Base-by-base conservation (phyloP, 2,888 invertebrate genomes). In the Crossocerus cetratus region DNA sequence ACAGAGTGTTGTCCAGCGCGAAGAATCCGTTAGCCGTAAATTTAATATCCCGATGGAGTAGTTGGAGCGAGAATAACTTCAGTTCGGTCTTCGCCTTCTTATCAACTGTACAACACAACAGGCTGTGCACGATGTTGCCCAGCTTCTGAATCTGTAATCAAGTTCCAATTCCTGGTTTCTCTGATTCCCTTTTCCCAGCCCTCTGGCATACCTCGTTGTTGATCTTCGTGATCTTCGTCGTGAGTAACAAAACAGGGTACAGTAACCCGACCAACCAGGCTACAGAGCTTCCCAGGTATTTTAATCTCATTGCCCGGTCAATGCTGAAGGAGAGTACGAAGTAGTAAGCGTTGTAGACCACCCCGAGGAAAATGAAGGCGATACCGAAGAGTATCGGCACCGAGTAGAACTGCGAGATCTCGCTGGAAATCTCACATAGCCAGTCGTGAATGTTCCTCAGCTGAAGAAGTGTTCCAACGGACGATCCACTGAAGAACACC, bases 1-100 rank as follows among this genome's bases (percentile, higher is more conserved):
- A 69, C 2, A 88, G 74, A 61, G 72, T 84, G 11, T 84, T 84
- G 74, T 88, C 84, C 3, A 89, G 76, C 4, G 75, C 69, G 22
- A 88, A 87, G 60, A 86, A 85, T 42, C 86, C 87, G 23, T 81
- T 82, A 14, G 85, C 87, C 18, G 86, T 83, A 55, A 89, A 89
- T 44, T 78, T 76, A 53, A 87, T 76, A 32, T 80, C 80, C 58
- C 81, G 80, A 71, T 83, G 85, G 16, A 85, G 76, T 21, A 87
- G 75, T 55, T 88, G 85, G 32, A 86, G 84, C n/a, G 84, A 84
- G 60, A 89, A 88, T 53, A 83, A 68, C 69, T 83, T 70, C 1
- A 89, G 77, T 82, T 82, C 67, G 11, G 63, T 14, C 53, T 59
- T 72, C 8, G 18, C 45, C 18, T 78, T 59, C n/a, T 21, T 42